These are phyloP conservation scores for Polydrusus cervinus DNA, from an alignment of 2,888 invertebrate genomes.

Conservation along the genomic window DNA sequence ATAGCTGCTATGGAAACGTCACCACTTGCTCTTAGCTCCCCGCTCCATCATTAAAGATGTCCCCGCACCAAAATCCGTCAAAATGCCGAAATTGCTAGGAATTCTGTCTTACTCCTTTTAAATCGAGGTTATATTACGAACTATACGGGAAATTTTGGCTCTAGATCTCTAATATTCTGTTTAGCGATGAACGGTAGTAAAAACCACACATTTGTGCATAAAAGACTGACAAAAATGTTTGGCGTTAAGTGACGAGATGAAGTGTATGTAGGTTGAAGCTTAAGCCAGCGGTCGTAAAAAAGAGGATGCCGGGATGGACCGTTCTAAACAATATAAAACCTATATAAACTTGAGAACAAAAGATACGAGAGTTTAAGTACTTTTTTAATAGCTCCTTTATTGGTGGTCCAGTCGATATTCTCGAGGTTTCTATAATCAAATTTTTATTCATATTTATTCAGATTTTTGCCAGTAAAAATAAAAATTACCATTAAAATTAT, in stretches of 20 bases:
- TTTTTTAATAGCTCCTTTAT: conserved; percentile 45
- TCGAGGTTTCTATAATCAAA: conserved; percentile 43
- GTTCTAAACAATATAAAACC: conserved; percentile 52
- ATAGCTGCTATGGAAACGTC: no score
- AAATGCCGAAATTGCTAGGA: no score
- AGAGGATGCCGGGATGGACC: conserved; percentile 31
- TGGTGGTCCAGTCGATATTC: conserved; percentile 45
- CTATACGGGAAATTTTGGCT: background rate
- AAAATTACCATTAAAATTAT: conserved; percentile 12
- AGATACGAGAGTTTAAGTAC: conserved; percentile 43
- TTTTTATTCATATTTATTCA: conserved; percentile 37
- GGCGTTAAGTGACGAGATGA: conserved; percentile 23
- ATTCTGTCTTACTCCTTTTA: no score
- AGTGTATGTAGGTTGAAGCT: conserved; percentile 40
- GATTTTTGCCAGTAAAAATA: conserved; percentile 17
- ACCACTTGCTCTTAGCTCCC: no score
- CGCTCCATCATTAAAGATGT: no score
- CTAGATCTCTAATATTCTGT: conserved; percentile 13
- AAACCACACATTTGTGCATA: conserved; percentile 30
- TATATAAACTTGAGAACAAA: conserved; percentile 51
- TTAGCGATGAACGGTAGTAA: conserved; percentile 16
- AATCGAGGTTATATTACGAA: no score
- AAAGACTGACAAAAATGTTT: conserved; percentile 28
- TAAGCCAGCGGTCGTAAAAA: conserved; percentile 46
- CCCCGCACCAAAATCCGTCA: no score